Evolutionary conservation across 1,140 invertebrate genomes (phyloP), one percentile per base, ranked within the genome.

Genomic region (Drosophila albomicans): DNA sequence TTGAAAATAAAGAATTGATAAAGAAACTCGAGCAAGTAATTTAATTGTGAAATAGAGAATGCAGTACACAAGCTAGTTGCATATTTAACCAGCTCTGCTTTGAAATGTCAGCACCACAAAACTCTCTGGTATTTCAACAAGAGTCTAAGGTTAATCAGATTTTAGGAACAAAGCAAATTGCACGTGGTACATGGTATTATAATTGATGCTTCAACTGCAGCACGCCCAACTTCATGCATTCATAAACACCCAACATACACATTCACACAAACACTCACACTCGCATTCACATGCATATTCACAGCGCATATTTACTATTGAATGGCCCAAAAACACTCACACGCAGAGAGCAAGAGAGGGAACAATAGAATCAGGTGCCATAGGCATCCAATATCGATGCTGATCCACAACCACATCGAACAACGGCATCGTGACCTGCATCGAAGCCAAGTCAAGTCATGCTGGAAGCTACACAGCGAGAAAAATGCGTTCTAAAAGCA

Each of bases 151-250:
- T 54, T 32, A 52, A 64, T 54, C 35, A 54, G 35, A 64, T 64
- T 64, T 6, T 45, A 52, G 46, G 28, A 13, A 28, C n/a, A 49
- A 20, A 20, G 16, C 66, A 68, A 74, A 65, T 61, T 70, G 86
- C 81, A 90, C 76, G 25, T 66, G 54, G 15, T 59, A 15, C 20
- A n/a, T 41, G 28, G 54, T 64, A 69, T 45, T 80, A 25, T 25
- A 64, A 70, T 74, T 75, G 54, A 68, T 20, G 84, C 80, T 88
- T 81, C 65, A 63, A 54, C 61, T 69, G 81, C 78, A 82, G 79
- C 69, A 75, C 43, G 51, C 25, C 66, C 62, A 57, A 46, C 35
- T 49, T 67, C 59, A 68, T 5, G 45, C 59, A 65, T 28, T 46
- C 41, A 35, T 35, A 61, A 54, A 70, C 63, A 66, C 58, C 58